Evolutionary conservation across 1,140 invertebrate species (phyloP).

Genomic region (Odontomachus brunneus): DNA sequence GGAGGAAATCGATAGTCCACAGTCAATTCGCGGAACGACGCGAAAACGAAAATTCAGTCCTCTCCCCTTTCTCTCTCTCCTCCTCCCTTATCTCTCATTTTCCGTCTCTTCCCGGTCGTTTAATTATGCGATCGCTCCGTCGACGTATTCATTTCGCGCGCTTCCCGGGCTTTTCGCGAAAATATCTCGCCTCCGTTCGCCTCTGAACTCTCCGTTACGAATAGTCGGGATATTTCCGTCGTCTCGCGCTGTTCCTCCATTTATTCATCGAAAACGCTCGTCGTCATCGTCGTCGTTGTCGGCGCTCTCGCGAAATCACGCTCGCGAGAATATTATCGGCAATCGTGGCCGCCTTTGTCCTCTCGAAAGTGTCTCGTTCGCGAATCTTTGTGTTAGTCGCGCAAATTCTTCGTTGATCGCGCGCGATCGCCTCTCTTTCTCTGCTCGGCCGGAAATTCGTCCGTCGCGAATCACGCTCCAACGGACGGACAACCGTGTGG

Average conservation of each 20-base stretch:
- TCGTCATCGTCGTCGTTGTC: slow-evolving; percentile 28
- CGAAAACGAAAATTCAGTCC: neutral
- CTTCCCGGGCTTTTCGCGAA: slow-evolving; percentile 15
- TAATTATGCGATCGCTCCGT: slow-evolving; percentile 47
- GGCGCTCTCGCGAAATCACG: neutral
- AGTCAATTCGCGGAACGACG: neutral
- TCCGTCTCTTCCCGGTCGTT: slow-evolving; percentile 12
- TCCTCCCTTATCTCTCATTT: neutral
- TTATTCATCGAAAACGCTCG: slow-evolving; percentile 37
- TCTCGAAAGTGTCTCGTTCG: neutral
- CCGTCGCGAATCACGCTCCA: neutral
- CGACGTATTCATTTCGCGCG: slow-evolving; percentile 35
- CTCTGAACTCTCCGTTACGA: slow-evolving; percentile 34
- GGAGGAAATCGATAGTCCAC: neutral
- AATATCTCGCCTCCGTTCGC: neutral
- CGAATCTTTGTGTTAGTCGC: neutral
- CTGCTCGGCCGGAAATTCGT: neutral
- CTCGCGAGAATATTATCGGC: slow-evolving; percentile 5
- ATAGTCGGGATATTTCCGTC: slow-evolving; percentile 47
- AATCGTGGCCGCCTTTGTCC: neutral
- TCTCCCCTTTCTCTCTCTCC: neutral
- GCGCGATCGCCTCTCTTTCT: neutral
- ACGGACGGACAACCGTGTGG: neutral
- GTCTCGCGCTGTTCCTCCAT: slow-evolving; percentile 41
- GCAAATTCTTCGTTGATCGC: neutral